Base-by-base conservation (phyloP, 2,113 vertebrate species). In the Dissostichus mawsoni region DNA sequence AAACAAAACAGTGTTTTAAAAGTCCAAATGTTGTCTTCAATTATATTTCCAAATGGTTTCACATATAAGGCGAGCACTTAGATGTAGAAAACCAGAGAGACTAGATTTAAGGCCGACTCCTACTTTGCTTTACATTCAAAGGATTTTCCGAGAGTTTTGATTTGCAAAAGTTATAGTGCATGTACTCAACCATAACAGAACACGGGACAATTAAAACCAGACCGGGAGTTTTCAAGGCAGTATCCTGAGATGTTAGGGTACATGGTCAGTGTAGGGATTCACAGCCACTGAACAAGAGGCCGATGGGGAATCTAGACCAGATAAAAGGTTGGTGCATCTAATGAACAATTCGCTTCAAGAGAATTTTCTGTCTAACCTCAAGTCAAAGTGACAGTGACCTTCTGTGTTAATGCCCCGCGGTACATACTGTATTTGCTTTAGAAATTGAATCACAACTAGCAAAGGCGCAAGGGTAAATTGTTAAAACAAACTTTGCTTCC, bases 401-500 rank as follows among this genome's bases (percentile, higher is more conserved):
- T 85, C 50, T 50, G 70, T 51, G 47, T 63, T 70, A 75, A 79
- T 65, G 58, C 56, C 72, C 44, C 16, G 44, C n/a, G 10, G 67
- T 76, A 76, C 81, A 92, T 88, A 91, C 48, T 8, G 5, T 89
- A 90, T 41, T 41, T 84, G 85, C 82, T 70, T 90, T 87, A 63
- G 77, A 95, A 96, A 95, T 91, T 93, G 92, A 95, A 93, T 95
- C 94, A 90, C 92, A 78, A 93, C 93, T 95, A 87, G 92, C 83
- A 84, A 74, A 83, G 85, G 76, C 87, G 76, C 89, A 86, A 86
- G 90, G 85, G 75, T 92, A 95, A 94, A 96, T 92, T 88, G 87
- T 62, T 83, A 72, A 89, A 94, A 93, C 92, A 89, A 93, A 89
- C 44, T 61, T 56, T 52, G 36, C 11, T 50, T 62, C 77, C 55